Evolutionary conservation across 2,888 invertebrate species (phyloP).

Genomic region (Tachina lurida): DNA sequence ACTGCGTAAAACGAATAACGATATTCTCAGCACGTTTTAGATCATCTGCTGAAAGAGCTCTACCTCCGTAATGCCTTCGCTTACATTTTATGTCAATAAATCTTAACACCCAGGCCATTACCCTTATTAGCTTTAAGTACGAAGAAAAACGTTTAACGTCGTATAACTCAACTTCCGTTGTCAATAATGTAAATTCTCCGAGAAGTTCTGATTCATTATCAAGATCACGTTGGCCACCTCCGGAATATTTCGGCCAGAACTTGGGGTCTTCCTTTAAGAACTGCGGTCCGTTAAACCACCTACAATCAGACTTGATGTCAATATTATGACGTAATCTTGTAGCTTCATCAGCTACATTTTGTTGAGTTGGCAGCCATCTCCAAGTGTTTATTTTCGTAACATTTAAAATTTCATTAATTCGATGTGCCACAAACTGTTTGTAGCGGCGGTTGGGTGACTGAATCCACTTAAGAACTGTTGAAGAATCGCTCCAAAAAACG

Average conservation of each 20-base stretch:
- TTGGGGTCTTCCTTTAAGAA: slow-evolving; percentile 2
- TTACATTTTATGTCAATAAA: slow-evolving; percentile 9
- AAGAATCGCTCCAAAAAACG: slow-evolving; percentile 4
- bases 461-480: slow-evolving; percentile 21
- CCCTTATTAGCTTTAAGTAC: not conserved
- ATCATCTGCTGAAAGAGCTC: not conserved
- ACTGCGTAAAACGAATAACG: no score
- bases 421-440: slow-evolving; percentile 10
- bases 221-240: not conserved
- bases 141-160: slow-evolving; percentile 6
- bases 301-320: not conserved
- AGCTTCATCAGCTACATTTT: slow-evolving; percentile 11
- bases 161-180: not conserved
- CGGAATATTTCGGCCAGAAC: not conserved
- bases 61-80: not conserved
- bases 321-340: not conserved
- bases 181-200: not conserved
- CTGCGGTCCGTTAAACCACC: not conserved
- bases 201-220: not conserved
- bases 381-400: not conserved
- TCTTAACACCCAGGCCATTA: slow-evolving; percentile 6
- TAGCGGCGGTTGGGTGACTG: not conserved
- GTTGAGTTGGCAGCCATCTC: slow-evolving; percentile 8
- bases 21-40: no score
- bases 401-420: slow-evolving; percentile 11